Percentiles rank a stretch among this genome's conserved stretches.
These are phyloP conservation scores for Sphinx pinastri DNA, from an alignment of 2,888 invertebrate species.

Conservation along the genomic window DNA sequence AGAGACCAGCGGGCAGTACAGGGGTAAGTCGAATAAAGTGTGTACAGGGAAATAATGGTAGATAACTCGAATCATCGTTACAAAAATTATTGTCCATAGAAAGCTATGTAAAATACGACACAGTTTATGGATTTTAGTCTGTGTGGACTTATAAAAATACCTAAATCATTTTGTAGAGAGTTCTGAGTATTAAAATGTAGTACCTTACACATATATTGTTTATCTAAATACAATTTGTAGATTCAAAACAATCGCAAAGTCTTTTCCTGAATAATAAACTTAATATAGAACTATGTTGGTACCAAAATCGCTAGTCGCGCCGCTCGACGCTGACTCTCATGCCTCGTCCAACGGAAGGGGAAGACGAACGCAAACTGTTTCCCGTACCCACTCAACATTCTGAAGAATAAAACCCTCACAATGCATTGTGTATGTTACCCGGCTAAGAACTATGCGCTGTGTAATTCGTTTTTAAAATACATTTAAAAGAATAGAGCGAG, in stretches of 20 bases:
- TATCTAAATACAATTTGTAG: background rate
- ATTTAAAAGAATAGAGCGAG: background rate
- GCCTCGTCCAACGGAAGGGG: conserved; percentile 40
- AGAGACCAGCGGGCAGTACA: conserved; percentile 30
- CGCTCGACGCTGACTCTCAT: conserved; percentile 37
- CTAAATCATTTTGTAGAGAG: no score
- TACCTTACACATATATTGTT: no score
- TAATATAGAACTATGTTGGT: background rate
- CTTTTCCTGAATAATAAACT: no score
- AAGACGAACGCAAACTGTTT: conserved; percentile 72
- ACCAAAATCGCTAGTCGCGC: background rate
- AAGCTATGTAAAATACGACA: background rate
- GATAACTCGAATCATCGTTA: no score
- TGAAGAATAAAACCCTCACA: conserved; percentile 74
- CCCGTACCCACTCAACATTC: conserved; percentile 73
- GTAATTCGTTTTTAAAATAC: conserved; percentile 17
- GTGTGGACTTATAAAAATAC: background rate
- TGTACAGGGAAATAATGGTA: background rate
- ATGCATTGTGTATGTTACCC: conserved; percentile 34
- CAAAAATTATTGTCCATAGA: no score
- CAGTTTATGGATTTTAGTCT: background rate
- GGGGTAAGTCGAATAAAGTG: background rate
- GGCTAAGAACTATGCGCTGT: conserved; percentile 19
- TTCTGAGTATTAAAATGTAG: no score
- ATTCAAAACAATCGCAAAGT: no score